Evolutionary conservation across 2,797 vertebrate species (phyloP).

Genomic region (Lycodopsis pacificus): DNA sequence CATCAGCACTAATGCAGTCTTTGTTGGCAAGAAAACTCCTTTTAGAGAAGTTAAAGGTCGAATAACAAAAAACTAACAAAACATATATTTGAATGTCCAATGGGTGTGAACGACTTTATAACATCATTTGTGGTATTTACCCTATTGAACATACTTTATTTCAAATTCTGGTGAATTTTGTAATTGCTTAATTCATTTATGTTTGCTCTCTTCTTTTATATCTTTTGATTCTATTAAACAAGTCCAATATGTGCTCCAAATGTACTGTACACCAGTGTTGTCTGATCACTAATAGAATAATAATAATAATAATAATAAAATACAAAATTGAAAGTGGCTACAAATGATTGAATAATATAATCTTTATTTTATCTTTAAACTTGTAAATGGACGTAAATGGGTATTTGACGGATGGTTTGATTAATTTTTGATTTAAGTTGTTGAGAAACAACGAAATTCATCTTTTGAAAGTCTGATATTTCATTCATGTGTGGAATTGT

Average conservation of each 20-base stretch:
- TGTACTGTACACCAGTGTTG: no score
- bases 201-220: not conserved
- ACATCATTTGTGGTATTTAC: not conserved
- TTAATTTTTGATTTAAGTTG: not conserved
- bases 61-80: not conserved
- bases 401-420: not conserved
- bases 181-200: no score
- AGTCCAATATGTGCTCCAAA: not conserved
- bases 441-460: no score
- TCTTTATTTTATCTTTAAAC: not conserved
- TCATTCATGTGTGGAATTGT: not conserved
- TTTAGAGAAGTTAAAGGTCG: no score
- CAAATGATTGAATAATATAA: not conserved
- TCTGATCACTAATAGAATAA: no score
- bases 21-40: not conserved
- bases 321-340: not conserved
- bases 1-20: no score
- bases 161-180: not conserved
- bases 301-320: no score
- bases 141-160: not conserved
- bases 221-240: not conserved
- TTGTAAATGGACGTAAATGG: not conserved
- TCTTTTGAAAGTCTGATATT: not conserved
- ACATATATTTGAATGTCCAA: not conserved
- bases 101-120: not conserved